A percentile compares a stretch with the other conserved stretches of the same genome.
Evolutionary conservation across 2,888 invertebrate genomes (phyloP).

Genomic region (Aleiodes alternator): DNA sequence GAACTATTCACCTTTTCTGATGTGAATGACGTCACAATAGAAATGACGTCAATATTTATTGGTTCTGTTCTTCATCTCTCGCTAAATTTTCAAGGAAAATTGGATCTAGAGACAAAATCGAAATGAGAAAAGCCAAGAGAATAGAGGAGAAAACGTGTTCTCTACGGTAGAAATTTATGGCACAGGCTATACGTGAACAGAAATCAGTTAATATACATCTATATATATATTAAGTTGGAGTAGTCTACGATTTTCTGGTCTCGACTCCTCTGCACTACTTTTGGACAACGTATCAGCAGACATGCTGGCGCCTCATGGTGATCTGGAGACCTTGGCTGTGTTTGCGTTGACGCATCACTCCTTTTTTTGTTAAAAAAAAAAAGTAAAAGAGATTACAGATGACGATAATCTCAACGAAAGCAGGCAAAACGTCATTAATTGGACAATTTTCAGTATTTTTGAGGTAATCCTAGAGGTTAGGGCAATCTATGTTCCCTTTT

Average conservation of each 20-base stretch:
- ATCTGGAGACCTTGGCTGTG: constrained; percentile 11
- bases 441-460: no score
- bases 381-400: no score
- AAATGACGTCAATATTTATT: no score
- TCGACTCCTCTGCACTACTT: constrained; percentile 2
- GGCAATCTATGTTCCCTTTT: no score
- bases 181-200: neutral
- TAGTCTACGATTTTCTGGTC: constrained; percentile 7
- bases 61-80: no score
- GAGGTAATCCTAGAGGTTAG: no score
- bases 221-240: neutral
- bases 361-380: neutral
- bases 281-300: constrained; percentile 17
- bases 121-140: neutral
- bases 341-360: constrained; percentile 15
- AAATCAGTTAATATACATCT: neutral
- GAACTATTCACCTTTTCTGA: no score
- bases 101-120: no score
- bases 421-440: no score
- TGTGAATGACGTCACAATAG: no score
- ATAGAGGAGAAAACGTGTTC: neutral
- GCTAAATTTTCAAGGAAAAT: no score
- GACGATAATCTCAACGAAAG: no score
- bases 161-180: neutral
- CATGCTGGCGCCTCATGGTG: neutral